Conservation (phyloP, 2,888 invertebrate species). For the Schizaphis graminum region DNA sequence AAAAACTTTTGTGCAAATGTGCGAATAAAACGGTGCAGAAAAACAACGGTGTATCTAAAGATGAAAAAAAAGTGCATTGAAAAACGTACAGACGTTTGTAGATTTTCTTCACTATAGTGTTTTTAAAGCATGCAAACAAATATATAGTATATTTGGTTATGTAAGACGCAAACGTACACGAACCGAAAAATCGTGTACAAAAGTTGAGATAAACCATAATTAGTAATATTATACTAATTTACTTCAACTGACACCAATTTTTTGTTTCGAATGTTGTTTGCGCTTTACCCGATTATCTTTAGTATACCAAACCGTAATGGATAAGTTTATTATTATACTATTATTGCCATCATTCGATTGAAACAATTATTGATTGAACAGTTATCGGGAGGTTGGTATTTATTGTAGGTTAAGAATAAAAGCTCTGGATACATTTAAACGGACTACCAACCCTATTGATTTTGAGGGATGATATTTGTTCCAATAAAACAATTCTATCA, state of each 20-base stretch:
- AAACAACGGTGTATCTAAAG: not conserved
- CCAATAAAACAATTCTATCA: not conserved
- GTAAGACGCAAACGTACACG: not conserved
- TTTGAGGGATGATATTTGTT: not conserved
- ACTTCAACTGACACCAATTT: not conserved
- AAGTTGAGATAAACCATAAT: not conserved
- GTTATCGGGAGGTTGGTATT: not conserved
- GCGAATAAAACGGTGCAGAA: conserved; percentile 17
- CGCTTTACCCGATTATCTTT: not conserved
- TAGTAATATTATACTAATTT: not conserved
- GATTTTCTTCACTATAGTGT: not conserved
- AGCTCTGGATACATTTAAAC: not conserved
- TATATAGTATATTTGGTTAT: not conserved
- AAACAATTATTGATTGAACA: not conserved
- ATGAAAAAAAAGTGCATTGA: not conserved
- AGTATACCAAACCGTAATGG: not conserved
- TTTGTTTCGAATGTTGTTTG: not conserved
- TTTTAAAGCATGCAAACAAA: not conserved
- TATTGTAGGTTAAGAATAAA: not conserved
- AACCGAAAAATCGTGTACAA: not conserved
- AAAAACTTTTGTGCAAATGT: conserved; percentile 19
- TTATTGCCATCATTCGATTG: not conserved
- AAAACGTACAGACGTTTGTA: not conserved
- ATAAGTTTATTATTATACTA: not conserved
- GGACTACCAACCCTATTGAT: not conserved